A percentile compares a stretch with the other conserved stretches of the same genome.
Evolutionary conservation across 2,113 vertebrate genomes (phyloP).

Genomic region (Pelusios castaneus): DNA sequence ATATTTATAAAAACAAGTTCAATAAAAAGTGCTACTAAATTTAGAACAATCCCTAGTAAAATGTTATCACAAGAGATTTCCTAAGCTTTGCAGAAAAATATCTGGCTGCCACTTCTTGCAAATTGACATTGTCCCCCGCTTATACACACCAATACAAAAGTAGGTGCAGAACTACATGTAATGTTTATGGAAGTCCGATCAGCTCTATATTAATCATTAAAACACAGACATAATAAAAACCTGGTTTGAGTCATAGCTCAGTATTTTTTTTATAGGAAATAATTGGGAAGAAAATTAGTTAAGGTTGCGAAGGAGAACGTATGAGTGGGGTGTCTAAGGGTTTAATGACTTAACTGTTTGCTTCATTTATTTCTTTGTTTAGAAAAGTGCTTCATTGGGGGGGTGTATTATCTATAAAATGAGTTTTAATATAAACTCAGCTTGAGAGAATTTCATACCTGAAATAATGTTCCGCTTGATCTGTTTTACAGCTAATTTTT

Average conservation of each 20-base stretch:
- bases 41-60: background rate
- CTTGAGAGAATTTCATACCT: constrained; percentile 21
- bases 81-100: background rate
- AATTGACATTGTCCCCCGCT: rapidly evolving
- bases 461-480: background rate
- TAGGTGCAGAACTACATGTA: background rate
- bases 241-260: background rate
- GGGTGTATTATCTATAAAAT: too few relatives aligned
- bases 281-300: background rate
- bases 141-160: background rate
- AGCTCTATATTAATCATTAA: background rate
- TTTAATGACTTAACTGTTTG: background rate
- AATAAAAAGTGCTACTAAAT: rapidly evolving
- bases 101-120: background rate
- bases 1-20: rapidly evolving
- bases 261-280: background rate
- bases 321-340: background rate
- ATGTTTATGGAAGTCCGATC: background rate
- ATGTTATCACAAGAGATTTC: rapidly evolving
- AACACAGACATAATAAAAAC: background rate
- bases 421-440: background rate
- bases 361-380: background rate
- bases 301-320: background rate
- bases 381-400: background rate
- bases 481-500: background rate